These are phyloP conservation scores for Cyanoderma ruficeps DNA, from an alignment of 2,113 vertebrate genomes.

Conservation along the genomic window DNA sequence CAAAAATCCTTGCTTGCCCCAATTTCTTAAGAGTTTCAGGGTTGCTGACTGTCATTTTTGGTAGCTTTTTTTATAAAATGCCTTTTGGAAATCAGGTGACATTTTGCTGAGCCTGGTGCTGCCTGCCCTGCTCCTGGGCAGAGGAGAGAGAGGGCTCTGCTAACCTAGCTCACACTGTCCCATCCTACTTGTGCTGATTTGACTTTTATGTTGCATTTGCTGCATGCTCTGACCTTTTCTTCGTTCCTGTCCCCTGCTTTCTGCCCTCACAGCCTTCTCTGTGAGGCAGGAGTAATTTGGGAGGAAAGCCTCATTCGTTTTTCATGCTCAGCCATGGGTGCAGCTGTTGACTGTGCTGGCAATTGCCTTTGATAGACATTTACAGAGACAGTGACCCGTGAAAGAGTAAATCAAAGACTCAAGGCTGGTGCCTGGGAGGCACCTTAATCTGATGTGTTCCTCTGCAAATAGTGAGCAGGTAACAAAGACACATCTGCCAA, in stretches of 20 bases:
- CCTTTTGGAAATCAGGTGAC: background rate
- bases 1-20: background rate
- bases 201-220: background rate
- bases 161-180: background rate
- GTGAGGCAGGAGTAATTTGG: background rate
- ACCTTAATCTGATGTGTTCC: background rate
- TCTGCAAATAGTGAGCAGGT: background rate
- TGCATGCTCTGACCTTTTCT: background rate
- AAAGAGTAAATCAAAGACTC: slow-evolving; percentile 38
- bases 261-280: background rate
- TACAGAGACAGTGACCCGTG: slow-evolving; percentile 1
- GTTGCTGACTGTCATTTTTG: background rate
- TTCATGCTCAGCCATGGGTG: background rate
- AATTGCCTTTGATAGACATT: slow-evolving; percentile 1
- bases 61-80: background rate
- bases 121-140: background rate
- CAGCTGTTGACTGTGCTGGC: background rate
- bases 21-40: background rate
- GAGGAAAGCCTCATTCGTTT: background rate
- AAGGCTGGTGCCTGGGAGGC: background rate
- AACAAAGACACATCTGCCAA: background rate
- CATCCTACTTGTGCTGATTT: background rate
- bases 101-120: background rate
- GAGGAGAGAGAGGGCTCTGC: background rate
- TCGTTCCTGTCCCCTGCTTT: background rate